A percentile compares a stretch with the other conserved stretches of the same genome.
phyloP scores from a whole-genome alignment of 2,113 vertebrate species.

The Hydrolagus affinis region DNA sequence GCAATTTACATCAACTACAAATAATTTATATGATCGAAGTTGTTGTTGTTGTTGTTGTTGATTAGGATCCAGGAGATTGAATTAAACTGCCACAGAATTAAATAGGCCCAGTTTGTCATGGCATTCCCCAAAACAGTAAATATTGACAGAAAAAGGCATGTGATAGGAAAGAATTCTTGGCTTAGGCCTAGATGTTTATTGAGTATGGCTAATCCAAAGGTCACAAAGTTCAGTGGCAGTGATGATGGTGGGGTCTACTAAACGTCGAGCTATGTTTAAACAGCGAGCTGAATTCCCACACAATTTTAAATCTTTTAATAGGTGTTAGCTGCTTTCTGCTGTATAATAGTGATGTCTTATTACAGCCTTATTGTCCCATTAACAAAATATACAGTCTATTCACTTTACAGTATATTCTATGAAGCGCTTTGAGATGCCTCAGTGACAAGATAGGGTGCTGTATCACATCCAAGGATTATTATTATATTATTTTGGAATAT shows the following conservation, averaged over 20 bases:
- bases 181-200: not conserved
- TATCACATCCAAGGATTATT: no score
- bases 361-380: no score
- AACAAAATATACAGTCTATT: no score
- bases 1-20: not conserved
- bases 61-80: not conserved
- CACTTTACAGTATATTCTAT: no score
- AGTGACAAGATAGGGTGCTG: no score
- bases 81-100: not conserved
- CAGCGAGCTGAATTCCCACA: not conserved
- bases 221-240: not conserved
- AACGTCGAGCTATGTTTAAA: not conserved
- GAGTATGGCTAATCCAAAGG: not conserved
- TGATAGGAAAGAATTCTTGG: not conserved
- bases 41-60: no score
- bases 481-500: no score
- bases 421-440: no score
- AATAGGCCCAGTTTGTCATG: not conserved
- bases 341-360: not conserved
- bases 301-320: not conserved
- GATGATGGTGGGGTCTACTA: not conserved
- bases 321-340: not conserved
- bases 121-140: not conserved
- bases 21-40: not conserved
- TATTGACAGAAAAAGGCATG: not conserved